These are phyloP conservation scores for Caenorhabditis wallacei DNA, from an alignment of 2,888 invertebrate genomes.

Conservation along the genomic window DNA sequence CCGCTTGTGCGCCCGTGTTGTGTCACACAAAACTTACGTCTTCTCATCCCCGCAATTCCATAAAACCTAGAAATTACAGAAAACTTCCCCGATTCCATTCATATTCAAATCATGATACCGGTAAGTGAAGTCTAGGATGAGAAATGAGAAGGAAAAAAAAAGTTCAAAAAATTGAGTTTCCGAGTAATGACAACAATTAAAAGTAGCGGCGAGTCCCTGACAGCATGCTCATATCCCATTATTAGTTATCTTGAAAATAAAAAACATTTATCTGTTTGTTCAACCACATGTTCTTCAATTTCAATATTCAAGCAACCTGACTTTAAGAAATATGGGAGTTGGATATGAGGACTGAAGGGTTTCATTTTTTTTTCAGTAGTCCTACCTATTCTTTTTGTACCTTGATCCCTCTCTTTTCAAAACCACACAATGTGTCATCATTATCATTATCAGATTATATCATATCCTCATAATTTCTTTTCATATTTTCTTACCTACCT, in stretches of 20 bases:
- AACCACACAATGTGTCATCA: constrained; percentile 1
- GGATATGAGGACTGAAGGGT: too few species aligned
- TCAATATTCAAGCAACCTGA: not conserved
- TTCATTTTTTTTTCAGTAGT: not conserved
- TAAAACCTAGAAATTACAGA: not conserved
- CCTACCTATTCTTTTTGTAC: not conserved
- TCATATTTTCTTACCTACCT: constrained; percentile 24
- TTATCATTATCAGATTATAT: not conserved
- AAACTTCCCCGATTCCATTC: not conserved
- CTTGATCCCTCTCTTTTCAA: not conserved
- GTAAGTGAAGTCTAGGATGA: constrained; percentile 5
- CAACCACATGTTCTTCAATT: constrained; percentile 1
- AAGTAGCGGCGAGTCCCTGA: not conserved
- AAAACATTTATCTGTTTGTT: not conserved
- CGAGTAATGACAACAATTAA: constrained; percentile 40
- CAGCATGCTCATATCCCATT: not conserved
- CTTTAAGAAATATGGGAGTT: not conserved
- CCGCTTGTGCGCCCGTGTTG: constrained; percentile 9
- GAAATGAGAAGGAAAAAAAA: not conserved
- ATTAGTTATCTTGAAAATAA: not conserved
- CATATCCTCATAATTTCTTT: not conserved
- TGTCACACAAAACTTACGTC: constrained; percentile 13
- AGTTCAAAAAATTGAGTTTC: constrained; percentile 1
- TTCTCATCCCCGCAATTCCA: constrained; percentile 3
- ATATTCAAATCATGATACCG: constrained; percentile 36